A percentile compares a stretch with the other conserved stretches of the same genome.
Evolutionary conservation across 2,888 invertebrate genomes (phyloP).

Genomic region (Selenia dentaria): DNA sequence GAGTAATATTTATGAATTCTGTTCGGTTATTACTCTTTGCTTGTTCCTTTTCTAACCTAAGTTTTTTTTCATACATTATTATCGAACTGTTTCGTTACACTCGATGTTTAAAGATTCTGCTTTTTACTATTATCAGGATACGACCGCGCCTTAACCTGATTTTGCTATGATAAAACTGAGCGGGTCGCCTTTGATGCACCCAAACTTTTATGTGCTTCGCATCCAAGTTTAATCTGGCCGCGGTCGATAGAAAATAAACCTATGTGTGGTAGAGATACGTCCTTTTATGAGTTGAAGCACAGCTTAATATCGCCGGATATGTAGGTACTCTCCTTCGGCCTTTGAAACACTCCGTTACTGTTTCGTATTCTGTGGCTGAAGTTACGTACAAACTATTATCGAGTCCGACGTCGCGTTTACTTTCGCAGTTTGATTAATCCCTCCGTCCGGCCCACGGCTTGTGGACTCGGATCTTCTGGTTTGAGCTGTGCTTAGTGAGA

Average conservation of each 20-base stretch:
- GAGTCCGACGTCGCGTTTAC: background rate
- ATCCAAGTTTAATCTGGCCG: background rate
- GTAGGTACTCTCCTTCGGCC: slow-evolving; percentile 24
- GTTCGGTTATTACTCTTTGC: no score
- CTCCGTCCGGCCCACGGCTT: background rate
- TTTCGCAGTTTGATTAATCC: slow-evolving; percentile 9
- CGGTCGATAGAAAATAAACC: background rate
- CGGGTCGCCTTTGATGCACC: no score
- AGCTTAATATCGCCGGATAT: slow-evolving; percentile 43
- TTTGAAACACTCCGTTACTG: slow-evolving; percentile 15
- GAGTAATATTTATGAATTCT: no score
- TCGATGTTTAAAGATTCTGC: no score
- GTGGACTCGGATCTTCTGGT: background rate
- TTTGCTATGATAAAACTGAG: no score
- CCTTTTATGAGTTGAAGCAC: slow-evolving; percentile 21
- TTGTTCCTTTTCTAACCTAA: no score
- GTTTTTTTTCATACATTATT: no score
- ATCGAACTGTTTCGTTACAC: no score
- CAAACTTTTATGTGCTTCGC: no score
- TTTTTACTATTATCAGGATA: no score
- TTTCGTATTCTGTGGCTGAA: background rate
- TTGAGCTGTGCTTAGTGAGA: background rate
- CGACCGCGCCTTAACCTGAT: no score
- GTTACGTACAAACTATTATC: no score
- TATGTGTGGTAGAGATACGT: background rate